Base-by-base conservation (phyloP, 2,113 vertebrate genomes). In the Pao palembangensis region DNA sequence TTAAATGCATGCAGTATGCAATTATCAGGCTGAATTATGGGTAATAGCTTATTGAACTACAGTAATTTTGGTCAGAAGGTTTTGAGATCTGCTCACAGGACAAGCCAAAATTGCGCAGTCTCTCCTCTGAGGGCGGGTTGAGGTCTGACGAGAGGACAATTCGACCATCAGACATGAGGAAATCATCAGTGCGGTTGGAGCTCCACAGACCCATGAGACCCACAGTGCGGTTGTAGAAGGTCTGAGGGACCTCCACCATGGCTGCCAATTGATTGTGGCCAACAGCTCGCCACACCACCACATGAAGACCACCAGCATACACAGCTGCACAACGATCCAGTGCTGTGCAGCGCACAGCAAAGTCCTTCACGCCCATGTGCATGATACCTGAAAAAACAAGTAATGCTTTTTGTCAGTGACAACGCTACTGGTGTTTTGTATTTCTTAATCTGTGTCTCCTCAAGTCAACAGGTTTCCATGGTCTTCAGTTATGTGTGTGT, bases 201-300 rank as follows among this genome's bases (percentile, higher is more conserved):
- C 81, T 92, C 92, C 92, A 93, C 28, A 87, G 81, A 18, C 92
- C 92, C 84, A 93, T 76, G 11, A 93, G 87, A 15, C 92, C 92
- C 60, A 93, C 78, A 0, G 92, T 93, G 55, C 87, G 91, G 51
- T 87, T 89, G 76, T 83, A 91, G 75, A 91, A 93, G 13, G 47
- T 57, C 80, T 93, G 91, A 2, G 92, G 90, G 19, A 92, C 76
- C 58, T 88, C 87, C 67, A 92, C 86, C 49, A 88, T 75, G 55
- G 86, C 74, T 1, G 38, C 68, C 64, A 92, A 70, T 70, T 89
- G 85, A 6, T 59, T 85, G 38, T 38, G 41, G n/a, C 70, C 67
- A 0, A 1, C 46, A 0, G 52, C 62, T 50, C 82, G 65, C 84
- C 87, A 90, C 56, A 87, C 91, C 8, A 75, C 61, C 60, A 91